Conservation (phyloP, 1,140 invertebrate species). For the Drosophila asahinai region DNA sequence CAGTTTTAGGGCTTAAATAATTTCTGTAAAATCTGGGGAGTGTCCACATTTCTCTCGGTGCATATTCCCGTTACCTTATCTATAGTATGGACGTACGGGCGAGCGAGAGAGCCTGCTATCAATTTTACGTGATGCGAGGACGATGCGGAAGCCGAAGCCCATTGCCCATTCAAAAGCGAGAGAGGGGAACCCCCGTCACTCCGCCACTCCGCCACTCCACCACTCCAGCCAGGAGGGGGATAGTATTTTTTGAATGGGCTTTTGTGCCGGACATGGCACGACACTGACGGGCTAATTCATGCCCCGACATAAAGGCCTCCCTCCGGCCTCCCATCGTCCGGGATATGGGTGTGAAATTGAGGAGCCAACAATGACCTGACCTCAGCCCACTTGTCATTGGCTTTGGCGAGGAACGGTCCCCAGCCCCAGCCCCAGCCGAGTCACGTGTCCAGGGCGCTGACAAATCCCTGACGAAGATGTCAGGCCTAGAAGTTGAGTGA, state of each 20-base stretch:
- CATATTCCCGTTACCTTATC: slow-evolving; percentile 34
- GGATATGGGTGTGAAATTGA: slow-evolving; percentile 31
- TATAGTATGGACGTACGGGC: slow-evolving; percentile 12
- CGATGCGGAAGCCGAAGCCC: slow-evolving; percentile 19
- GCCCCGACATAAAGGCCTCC: slow-evolving; percentile 41
- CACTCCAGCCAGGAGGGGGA: background rate
- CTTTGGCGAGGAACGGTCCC: background rate
- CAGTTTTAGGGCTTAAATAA: too few species aligned
- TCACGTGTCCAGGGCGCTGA: slow-evolving; percentile 36
- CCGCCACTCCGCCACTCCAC: background rate
- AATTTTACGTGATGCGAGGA: slow-evolving; percentile 65
- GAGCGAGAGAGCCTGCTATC: slow-evolving; percentile 59
- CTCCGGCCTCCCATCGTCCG: background rate
- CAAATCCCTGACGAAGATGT: slow-evolving; percentile 49
- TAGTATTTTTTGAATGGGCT: slow-evolving; percentile 50
- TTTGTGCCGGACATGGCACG: slow-evolving; percentile 58
- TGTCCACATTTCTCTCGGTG: background rate
- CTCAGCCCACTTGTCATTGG: slow-evolving; percentile 42
- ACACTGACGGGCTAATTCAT: slow-evolving; percentile 77
- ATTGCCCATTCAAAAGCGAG: slow-evolving; percentile 7
- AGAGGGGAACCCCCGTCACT: background rate
- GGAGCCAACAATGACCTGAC: slow-evolving; percentile 28
- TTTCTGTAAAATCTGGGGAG: too few species aligned
- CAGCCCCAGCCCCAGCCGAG: background rate
- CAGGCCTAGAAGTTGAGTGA: slow-evolving; percentile 22